A percentile compares a stretch with the other conserved stretches of the same genome.
Evolutionary conservation across 92 coral and sea anemone species (phyloP).

Genomic region (Bergia sp.): DNA sequence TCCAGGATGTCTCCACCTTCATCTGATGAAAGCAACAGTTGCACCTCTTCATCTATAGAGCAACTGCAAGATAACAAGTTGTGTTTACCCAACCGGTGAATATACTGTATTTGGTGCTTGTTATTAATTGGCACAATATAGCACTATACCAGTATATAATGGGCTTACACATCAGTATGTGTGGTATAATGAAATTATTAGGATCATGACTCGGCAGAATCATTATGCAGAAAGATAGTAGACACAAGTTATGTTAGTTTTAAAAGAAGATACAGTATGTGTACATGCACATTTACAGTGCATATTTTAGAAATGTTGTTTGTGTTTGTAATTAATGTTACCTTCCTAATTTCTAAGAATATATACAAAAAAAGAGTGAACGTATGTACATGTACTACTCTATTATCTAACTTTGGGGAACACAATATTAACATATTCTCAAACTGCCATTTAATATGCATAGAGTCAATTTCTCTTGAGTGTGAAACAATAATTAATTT

Average conservation of each 20-base stretch:
- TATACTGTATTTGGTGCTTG: too few relatives aligned
- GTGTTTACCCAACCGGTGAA: background rate
- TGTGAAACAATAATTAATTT: background rate
- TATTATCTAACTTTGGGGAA: background rate
- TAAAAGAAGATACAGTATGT: too few relatives aligned
- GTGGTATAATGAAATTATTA: too few relatives aligned
- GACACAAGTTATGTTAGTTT: too few relatives aligned
- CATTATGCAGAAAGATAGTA: too few relatives aligned
- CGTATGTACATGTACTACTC: conserved; percentile 11
- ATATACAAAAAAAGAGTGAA: background rate
- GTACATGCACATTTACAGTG: too few relatives aligned
- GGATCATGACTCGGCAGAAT: too few relatives aligned
- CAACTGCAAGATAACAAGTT: conserved; percentile 47
- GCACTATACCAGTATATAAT: too few relatives aligned
- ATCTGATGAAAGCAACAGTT: conserved; percentile 47
- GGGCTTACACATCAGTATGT: too few relatives aligned
- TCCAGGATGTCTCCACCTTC: conserved; percentile 56
- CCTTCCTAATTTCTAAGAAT: background rate
- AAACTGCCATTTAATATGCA: conserved; percentile 13
- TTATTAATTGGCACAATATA: too few relatives aligned
- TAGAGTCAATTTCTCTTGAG: conserved; percentile 13
- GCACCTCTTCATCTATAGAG: conserved; percentile 29
- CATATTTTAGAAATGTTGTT: too few relatives aligned
- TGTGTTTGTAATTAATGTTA: too few relatives aligned
- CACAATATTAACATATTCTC: background rate